Conservation (phyloP, 2,888 invertebrate species). For the Tyria jacobaeae region DNA sequence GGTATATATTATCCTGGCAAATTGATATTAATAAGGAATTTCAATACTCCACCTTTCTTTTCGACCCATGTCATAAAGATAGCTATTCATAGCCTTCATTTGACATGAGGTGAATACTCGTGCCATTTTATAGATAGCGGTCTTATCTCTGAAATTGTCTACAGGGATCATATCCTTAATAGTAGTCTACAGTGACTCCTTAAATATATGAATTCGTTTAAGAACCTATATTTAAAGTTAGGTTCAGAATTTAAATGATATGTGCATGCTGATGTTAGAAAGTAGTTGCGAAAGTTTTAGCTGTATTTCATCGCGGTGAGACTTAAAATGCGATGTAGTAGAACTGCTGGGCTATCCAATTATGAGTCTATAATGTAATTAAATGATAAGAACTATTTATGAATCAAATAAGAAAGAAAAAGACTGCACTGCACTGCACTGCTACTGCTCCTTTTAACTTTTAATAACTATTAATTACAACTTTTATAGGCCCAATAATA, state of each 20-base stretch:
- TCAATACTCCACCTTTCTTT: constrained; percentile 28
- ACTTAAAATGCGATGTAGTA: no score
- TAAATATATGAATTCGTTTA: neutral
- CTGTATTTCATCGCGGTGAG: no score
- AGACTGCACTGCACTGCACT: no score
- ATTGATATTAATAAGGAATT: constrained; percentile 36
- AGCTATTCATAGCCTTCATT: constrained; percentile 25
- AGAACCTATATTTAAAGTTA: neutral
- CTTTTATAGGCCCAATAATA: no score
- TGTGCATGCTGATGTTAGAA: no score
- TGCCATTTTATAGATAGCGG: constrained; percentile 4
- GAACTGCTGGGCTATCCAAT: no score
- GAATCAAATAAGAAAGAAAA: no score
- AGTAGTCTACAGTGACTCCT: neutral
- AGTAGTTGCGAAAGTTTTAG: no score
- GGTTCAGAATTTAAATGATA: neutral
- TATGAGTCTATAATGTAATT: no score
- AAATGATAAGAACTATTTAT: no score
- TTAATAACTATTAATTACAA: no score
- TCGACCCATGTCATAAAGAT: constrained; percentile 38
- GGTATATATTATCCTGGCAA: constrained; percentile 5
- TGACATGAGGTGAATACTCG: constrained; percentile 20
- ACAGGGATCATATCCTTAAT: neutral
- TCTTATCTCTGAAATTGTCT: neutral
- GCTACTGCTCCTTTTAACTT: no score